Evolutionary conservation across 2,888 invertebrate species (phyloP), one percentile per base, ranked within the genome.

Genomic region (Drosophila engyochracea): DNA sequence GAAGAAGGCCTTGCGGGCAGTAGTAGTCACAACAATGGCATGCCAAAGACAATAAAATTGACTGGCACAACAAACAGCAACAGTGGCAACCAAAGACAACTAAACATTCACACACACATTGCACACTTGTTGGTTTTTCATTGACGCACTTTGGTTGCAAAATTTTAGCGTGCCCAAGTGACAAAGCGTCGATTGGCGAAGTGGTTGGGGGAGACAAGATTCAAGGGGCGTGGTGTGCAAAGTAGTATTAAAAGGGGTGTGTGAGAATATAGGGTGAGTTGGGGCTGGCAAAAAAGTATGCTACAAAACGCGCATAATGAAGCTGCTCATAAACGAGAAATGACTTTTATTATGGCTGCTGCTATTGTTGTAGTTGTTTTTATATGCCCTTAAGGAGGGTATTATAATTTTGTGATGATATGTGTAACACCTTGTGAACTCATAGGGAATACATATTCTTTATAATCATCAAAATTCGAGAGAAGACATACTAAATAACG

Each of bases 231-330:
- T 51, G 22, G 47, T 57, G 49, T 33, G 35, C 57, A 30, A 41
- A 31, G 37, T 35, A 54, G 39, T 53, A 55, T 52, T 19, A 31
- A 51, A 31, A 25, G 52, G 51, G 59, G 30, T 31, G 44, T 9
- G 33, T 30, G 66, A 0, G 54, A 22, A 28, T 19, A 10, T 31
- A 33, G 16, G 30, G 1, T 10, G 12, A 22, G n/a, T 19, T 19
- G 19, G 5, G 25, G n/a, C 61, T 57, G 57, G 67, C 73, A 52
- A 49, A 72, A 82, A 85, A 83, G 83, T 85, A 79, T 85, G 85
- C 88, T 81, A 86, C 72, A 78, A 81, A 86, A 58, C n/a, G 81
- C 78, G 85, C 75, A 84, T 87, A 87, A 87, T 87, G 88, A 87
- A 88, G 82, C 87, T 86, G 86, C 73, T 88, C 78, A 81, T 82